Base-by-base conservation (phyloP, 2,113 vertebrate species). In the Pygoscelis adeliae region DNA sequence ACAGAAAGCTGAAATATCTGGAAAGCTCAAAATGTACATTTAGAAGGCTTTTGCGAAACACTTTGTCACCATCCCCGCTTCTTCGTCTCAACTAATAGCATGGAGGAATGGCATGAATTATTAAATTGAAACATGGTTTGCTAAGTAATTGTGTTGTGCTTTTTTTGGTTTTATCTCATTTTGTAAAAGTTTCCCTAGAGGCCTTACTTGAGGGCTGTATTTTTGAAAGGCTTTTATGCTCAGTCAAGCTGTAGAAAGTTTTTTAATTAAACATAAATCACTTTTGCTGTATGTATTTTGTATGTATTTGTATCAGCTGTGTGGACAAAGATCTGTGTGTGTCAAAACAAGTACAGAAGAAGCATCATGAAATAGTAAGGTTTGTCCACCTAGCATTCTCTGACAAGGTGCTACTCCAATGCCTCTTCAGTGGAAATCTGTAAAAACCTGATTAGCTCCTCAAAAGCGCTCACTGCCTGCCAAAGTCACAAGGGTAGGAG, bases 201-300 rank as follows among this genome's bases (percentile, higher is more conserved):
- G 76, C 53, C 13, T 84, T 72, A 72, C 87, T 78, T 83, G 53
- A 26, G 67, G 34, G 20, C 34, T 82, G n/a, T 63, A 63, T 80
- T 93, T 97, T 89, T 78, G 47, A 90, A 95, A 92, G n/a, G 84
- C 20, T 89, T 93, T 74, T 70, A 81, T 52, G 63, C 46, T 94
- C 84, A 87, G 52, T 86, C 74, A 87, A 95, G 79, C 83, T 90
- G 82, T 69, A 89, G 62, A 94, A 96, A 84, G 58, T 49, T 76
- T 87, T 97, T 96, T 97, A 96, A 95, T 96, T 93, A 96, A 95
- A 93, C 52, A 96, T 89, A 95, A 97, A 88, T 91, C 62, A 85
- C 65, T 93, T 95, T 65, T 67, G 11, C 74, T 38, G 38, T 38
- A 38, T 38, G 38, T 38, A 38, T 38, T 38, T 85, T 52, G 13